Conservation (phyloP, 2,888 invertebrate genomes). For the Malthinus flaveolus region DNA sequence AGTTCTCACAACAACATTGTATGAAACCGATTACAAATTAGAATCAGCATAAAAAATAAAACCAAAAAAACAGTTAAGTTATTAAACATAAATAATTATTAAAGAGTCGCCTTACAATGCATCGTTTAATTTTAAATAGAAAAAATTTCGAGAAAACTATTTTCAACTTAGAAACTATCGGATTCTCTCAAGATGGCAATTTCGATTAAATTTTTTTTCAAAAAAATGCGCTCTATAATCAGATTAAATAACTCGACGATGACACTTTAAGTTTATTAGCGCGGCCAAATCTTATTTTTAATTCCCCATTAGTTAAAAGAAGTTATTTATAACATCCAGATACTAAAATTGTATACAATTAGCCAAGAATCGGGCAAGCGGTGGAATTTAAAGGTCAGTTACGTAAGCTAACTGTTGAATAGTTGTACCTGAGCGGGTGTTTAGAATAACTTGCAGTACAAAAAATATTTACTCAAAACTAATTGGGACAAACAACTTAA, state of each 20-base stretch:
- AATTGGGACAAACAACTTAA: too few species aligned
- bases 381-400: slow-evolving; percentile 14
- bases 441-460: not conserved
- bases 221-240: not conserved
- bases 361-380: slow-evolving; percentile 14
- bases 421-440: slow-evolving; percentile 3
- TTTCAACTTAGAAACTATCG: too few species aligned
- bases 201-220: too few species aligned
- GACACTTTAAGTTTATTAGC: slow-evolving; percentile 13
- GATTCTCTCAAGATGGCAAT: too few species aligned
- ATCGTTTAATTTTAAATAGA: too few species aligned
- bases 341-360: slow-evolving; percentile 14
- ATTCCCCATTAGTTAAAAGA: slow-evolving; percentile 23
- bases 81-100: not conserved
- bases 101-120: too few species aligned
- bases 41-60: not conserved
- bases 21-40: slow-evolving; percentile 1
- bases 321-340: slow-evolving; percentile 15
- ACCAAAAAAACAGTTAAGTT: slow-evolving; percentile 5
- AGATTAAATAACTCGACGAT: slow-evolving; percentile 8
- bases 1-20: slow-evolving; percentile 1
- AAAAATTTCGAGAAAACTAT: too few species aligned
- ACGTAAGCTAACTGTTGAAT: slow-evolving; percentile 14
- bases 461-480: not conserved
- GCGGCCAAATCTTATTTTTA: slow-evolving; percentile 25